Evolutionary conservation across 2,113 vertebrate species (phyloP).

Genomic region (Brachirus orientalis): DNA sequence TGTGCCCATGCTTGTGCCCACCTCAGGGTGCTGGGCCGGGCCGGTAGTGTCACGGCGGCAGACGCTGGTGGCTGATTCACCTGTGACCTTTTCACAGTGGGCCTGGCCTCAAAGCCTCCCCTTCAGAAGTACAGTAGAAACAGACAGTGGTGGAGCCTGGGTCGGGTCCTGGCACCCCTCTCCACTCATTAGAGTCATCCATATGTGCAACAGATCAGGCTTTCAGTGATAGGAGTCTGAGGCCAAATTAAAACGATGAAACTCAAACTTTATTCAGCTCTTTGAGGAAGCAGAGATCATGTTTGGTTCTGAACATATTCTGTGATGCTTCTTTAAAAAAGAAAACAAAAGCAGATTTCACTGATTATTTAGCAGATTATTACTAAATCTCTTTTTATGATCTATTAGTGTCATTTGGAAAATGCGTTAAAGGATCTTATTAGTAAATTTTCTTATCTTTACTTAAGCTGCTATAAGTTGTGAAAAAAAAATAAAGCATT

Average conservation of each 20-base stretch:
- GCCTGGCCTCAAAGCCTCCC: slow-evolving; percentile 59
- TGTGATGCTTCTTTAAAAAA: too few species aligned
- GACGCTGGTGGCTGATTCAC: slow-evolving; percentile 63
- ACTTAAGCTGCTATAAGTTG: too few species aligned
- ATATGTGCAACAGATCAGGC: slow-evolving; percentile 66
- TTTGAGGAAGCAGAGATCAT: too few species aligned
- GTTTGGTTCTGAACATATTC: too few species aligned
- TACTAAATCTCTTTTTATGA: too few species aligned
- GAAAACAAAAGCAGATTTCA: too few species aligned
- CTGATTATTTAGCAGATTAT: too few species aligned
- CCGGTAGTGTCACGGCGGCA: slow-evolving; percentile 41
- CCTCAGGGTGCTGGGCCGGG: slow-evolving; percentile 62
- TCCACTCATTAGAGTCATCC: slow-evolving; percentile 72
- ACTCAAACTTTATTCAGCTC: not conserved
- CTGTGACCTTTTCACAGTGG: slow-evolving; percentile 75
- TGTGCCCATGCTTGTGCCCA: slow-evolving; percentile 61
- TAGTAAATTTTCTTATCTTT: too few species aligned
- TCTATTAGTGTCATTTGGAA: too few species aligned
- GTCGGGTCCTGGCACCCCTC: slow-evolving; percentile 57
- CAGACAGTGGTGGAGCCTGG: slow-evolving; percentile 49
- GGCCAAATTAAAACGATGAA: slow-evolving; percentile 33
- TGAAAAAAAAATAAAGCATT: too few species aligned
- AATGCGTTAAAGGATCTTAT: too few species aligned
- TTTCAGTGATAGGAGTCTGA: slow-evolving; percentile 41
- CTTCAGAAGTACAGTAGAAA: slow-evolving; percentile 47